phyloP scores from a whole-genome alignment of 2,888 invertebrate species.

The Drosophila kambysellisi region DNA sequence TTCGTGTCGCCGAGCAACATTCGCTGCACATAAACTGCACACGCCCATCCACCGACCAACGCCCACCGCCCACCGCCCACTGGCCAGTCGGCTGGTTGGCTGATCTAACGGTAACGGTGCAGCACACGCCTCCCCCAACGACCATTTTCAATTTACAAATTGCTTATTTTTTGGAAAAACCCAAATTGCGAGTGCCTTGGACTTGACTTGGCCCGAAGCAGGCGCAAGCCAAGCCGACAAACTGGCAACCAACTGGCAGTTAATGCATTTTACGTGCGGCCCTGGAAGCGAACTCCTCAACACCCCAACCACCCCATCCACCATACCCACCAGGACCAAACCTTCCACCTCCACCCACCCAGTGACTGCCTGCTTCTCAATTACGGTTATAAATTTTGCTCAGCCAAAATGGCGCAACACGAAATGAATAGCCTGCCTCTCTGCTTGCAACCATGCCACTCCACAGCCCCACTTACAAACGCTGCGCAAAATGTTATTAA shows the following conservation, averaged over 20 bases:
- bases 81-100: slow-evolving; percentile 20
- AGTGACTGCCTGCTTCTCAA: slow-evolving; percentile 59
- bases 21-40: slow-evolving; percentile 32
- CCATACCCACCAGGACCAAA: background rate
- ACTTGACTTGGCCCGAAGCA: slow-evolving; percentile 49
- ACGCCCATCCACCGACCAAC: slow-evolving; percentile 11
- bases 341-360: background rate
- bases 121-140: slow-evolving; percentile 36
- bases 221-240: slow-evolving; percentile 11
- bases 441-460: background rate
- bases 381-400: slow-evolving; percentile 79
- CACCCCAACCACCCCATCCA: slow-evolving; percentile 5
- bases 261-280: slow-evolving; percentile 80
- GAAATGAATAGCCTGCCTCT: slow-evolving; percentile 70
- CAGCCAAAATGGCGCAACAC: slow-evolving; percentile 73
- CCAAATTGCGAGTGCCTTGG: slow-evolving; percentile 79
- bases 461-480: background rate
- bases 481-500: slow-evolving; percentile 74
- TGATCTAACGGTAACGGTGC: slow-evolving; percentile 1
- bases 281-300: slow-evolving; percentile 34
- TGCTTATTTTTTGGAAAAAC: slow-evolving; percentile 78
- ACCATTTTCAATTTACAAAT: slow-evolving; percentile 81
- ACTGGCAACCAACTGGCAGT: slow-evolving; percentile 57
- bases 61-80: slow-evolving; percentile 13
- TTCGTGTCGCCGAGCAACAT: slow-evolving; percentile 58